Evolutionary conservation across 2,113 vertebrate genomes (phyloP).

Genomic region (Nothocercus julius): DNA sequence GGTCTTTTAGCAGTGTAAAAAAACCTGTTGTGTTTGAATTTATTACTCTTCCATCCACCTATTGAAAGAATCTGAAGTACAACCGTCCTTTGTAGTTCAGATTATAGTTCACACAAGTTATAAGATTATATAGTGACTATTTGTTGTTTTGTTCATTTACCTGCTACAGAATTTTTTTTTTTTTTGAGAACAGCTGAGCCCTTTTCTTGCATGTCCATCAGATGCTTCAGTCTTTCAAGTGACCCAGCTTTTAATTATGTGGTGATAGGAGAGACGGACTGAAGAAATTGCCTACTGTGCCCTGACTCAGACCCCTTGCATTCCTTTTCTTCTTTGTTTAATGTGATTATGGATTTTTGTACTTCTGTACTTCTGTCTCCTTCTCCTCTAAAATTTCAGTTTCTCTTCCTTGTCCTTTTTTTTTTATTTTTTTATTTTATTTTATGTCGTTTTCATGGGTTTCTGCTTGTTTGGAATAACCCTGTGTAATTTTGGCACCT

Average conservation of each 20-base stretch:
- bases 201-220: rapidly evolving
- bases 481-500: background rate
- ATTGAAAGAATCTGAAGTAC: background rate
- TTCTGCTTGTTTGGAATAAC: background rate
- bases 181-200: background rate
- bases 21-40: background rate
- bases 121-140: background rate
- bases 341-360: too few species aligned
- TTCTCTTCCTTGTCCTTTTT: background rate
- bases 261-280: too few species aligned
- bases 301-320: background rate
- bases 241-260: background rate
- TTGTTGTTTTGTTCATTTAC: too few species aligned
- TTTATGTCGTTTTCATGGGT: background rate
- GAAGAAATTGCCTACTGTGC: background rate
- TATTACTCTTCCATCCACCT: background rate
- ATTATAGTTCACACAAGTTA: background rate
- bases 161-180: background rate
- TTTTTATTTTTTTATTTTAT: background rate
- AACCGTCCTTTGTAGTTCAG: background rate
- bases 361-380: background rate
- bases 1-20: background rate
- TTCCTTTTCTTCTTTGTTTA: background rate
- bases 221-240: background rate
- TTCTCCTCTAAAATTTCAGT: background rate